Conservation (phyloP, 2,113 vertebrate species). For the Garra rufa region DNA sequence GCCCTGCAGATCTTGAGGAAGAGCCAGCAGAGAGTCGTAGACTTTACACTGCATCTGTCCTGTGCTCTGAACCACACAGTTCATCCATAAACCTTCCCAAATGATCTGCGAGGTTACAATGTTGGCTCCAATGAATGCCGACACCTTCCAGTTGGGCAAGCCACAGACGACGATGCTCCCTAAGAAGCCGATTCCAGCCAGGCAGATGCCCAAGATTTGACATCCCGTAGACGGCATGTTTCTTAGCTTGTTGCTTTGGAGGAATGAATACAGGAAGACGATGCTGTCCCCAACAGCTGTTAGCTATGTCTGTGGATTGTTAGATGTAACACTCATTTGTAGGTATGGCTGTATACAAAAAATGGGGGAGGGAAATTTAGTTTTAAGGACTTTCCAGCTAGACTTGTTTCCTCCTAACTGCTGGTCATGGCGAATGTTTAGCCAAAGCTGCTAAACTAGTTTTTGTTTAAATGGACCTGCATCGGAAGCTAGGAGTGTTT, state of each 20-base stretch:
- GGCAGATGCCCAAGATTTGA: constrained; percentile 80
- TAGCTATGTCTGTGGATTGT: background rate
- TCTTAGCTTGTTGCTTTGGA: background rate
- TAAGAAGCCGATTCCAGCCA: constrained; percentile 83
- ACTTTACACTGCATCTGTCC: constrained; percentile 83
- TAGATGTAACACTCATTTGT: background rate
- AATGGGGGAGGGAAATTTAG: constrained; percentile 9
- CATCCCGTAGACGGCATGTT: constrained; percentile 68
- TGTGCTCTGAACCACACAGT: constrained; percentile 76
- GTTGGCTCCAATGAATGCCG: constrained; percentile 87
- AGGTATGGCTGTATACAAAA: background rate
- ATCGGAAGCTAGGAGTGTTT: background rate
- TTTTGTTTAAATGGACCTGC: background rate
- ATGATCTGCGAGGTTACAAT: constrained; percentile 83
- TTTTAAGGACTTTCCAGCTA: background rate
- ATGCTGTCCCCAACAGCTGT: background rate
- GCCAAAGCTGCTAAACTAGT: background rate
- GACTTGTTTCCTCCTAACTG: background rate
- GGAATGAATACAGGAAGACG: background rate
- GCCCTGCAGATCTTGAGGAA: constrained; percentile 75
- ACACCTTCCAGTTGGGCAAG: constrained; percentile 85
- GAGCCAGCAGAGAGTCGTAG: constrained; percentile 78
- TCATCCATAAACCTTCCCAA: constrained; percentile 85
- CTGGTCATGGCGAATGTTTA: background rate
- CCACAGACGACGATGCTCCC: constrained; percentile 82